phyloP scores from a whole-genome alignment of 2,797 vertebrate species.

The Pyrocephalus nanus region DNA sequence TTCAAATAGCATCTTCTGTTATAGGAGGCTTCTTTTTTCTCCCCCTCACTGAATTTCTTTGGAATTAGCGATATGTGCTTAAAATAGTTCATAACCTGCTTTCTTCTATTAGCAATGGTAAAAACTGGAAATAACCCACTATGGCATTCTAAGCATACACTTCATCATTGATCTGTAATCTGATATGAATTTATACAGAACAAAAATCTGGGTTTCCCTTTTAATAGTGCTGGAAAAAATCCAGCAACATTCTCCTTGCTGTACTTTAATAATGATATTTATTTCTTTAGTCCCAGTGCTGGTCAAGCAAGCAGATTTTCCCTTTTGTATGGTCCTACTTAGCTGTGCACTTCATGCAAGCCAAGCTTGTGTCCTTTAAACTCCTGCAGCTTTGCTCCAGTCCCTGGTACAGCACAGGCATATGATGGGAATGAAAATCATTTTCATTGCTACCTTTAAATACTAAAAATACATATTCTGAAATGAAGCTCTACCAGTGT shows the following conservation, averaged over 20 bases:
- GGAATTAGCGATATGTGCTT: background rate
- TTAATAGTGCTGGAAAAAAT: fast-evolving
- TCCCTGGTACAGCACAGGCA: background rate
- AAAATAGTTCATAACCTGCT: background rate
- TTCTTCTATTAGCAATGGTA: background rate
- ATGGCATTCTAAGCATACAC: fast-evolving
- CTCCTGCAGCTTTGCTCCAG: background rate
- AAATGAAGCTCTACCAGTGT: background rate
- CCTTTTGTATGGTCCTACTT: background rate
- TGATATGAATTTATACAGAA: background rate
- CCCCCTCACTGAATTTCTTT: background rate
- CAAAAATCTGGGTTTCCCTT: background rate
- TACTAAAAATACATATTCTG: background rate
- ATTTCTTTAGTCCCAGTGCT: background rate
- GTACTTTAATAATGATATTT: background rate
- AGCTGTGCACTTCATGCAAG: background rate
- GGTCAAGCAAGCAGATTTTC: background rate
- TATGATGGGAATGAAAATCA: background rate
- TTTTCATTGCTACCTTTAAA: background rate
- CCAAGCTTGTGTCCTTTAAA: background rate
- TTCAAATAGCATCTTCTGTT: constrained; percentile 13
- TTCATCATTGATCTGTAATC: background rate
- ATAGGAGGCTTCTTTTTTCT: background rate
- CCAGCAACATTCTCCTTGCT: background rate
- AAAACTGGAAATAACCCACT: background rate